Conservation (phyloP, 2,888 invertebrate genomes). For the Phalera bucephala region DNA sequence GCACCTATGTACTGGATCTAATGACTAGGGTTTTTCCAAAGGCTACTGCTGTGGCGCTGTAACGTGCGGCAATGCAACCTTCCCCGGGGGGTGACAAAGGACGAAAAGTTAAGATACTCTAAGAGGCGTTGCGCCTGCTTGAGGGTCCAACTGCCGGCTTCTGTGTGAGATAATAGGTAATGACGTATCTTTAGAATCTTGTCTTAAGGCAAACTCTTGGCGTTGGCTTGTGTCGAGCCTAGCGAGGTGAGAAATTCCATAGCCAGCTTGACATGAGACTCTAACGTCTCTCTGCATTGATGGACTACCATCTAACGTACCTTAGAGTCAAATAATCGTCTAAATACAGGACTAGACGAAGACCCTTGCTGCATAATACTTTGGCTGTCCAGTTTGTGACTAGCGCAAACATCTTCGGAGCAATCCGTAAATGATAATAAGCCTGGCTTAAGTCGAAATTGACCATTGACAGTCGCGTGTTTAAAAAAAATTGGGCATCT, state of each 20-base stretch:
- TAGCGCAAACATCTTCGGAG: neutral
- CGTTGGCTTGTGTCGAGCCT: neutral
- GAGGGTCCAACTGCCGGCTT: too few species aligned
- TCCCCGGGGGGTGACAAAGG: too few species aligned
- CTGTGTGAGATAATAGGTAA: neutral
- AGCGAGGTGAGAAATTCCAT: too few species aligned
- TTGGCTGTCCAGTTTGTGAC: neutral
- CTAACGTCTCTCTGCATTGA: neutral
- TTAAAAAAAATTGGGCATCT: neutral
- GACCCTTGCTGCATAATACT: neutral
- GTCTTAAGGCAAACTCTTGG: neutral
- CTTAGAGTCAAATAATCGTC: neutral
- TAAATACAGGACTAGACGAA: neutral
- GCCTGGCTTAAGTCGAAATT: neutral
- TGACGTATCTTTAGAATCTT: neutral
- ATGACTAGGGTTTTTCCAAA: too few species aligned
- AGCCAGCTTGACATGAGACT: too few species aligned
- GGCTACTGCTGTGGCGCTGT: too few species aligned
- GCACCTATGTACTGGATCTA: too few species aligned
- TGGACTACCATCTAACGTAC: too few species aligned
- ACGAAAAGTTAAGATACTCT: too few species aligned
- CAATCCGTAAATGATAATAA: neutral
- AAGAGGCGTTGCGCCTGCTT: too few species aligned
- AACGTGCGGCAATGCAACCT: too few species aligned
- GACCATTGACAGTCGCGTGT: neutral